Evolutionary conservation across 2,888 invertebrate genomes (phyloP).

Genomic region (Agonum fuliginosum): DNA sequence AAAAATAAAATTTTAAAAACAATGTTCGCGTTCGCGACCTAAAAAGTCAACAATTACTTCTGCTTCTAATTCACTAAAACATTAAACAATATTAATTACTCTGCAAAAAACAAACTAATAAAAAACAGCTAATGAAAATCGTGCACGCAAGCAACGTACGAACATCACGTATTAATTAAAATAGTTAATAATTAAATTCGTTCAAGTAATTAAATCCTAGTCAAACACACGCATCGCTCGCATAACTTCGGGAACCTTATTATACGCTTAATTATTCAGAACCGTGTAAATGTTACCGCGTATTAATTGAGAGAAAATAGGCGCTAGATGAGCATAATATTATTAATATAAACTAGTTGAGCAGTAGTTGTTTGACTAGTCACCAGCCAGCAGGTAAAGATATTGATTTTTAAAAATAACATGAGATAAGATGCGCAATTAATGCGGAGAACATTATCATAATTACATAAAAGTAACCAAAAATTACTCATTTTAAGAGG

Average conservation of each 20-base stretch:
- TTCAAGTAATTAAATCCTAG: slow-evolving; percentile 53
- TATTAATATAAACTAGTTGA: too few species aligned
- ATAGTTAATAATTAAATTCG: slow-evolving; percentile 57
- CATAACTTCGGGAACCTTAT: slow-evolving; percentile 24
- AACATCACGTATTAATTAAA: slow-evolving; percentile 53
- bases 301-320: too few species aligned
- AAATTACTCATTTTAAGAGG: too few species aligned
- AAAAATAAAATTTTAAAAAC: too few species aligned
- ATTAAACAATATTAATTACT: slow-evolving; percentile 40
- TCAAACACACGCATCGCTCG: slow-evolving; percentile 33
- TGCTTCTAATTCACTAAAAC: slow-evolving; percentile 20
- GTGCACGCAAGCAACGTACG: slow-evolving; percentile 33
- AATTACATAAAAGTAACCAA: too few species aligned
- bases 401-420: too few species aligned
- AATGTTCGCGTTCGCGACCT: too few species aligned
- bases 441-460: too few species aligned
- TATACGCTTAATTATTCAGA: slow-evolving; percentile 35
- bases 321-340: too few species aligned
- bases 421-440: too few species aligned
- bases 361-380: too few species aligned
- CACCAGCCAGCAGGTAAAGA: too few species aligned
- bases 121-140: slow-evolving; percentile 39
- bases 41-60: slow-evolving; percentile 25
- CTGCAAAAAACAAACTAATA: slow-evolving; percentile 21
- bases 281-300: neutral